Conservation (phyloP, 2,888 invertebrate genomes). For the Scrobipalpa costella region DNA sequence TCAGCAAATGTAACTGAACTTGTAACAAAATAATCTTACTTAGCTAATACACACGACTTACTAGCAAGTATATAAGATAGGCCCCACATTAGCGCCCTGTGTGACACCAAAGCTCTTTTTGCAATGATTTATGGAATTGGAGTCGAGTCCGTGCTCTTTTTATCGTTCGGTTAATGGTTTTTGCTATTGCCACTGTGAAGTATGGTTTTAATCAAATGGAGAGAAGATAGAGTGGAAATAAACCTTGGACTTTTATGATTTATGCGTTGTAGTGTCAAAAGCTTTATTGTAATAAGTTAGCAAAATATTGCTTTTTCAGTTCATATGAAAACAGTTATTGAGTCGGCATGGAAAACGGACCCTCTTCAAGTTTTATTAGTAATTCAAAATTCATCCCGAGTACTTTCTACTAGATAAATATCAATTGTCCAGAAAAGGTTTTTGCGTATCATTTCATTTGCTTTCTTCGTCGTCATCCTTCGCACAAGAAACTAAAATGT, state of each 20-base stretch:
- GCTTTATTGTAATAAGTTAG: neutral
- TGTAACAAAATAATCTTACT: neutral
- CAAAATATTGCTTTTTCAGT: neutral
- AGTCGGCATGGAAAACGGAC: neutral
- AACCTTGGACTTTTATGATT: neutral
- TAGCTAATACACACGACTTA: neutral
- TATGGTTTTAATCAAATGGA: constrained; percentile 15
- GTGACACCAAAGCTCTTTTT: constrained; percentile 13
- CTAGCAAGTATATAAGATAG: neutral
- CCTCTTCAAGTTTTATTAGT: constrained; percentile 8
- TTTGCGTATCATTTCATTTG: constrained; percentile 34
- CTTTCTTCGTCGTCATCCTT: constrained; percentile 42
- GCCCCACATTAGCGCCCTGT: constrained; percentile 15
- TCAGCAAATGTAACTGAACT: no score
- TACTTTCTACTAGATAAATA: constrained; percentile 21
- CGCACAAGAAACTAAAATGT: constrained; percentile 48
- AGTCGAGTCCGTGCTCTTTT: constrained; percentile 9
- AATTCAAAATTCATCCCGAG: constrained; percentile 15
- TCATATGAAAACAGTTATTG: neutral
- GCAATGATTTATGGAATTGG: constrained; percentile 23
- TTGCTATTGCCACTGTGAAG: constrained; percentile 17
- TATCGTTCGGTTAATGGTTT: constrained; percentile 17
- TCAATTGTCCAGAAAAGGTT: constrained; percentile 21
- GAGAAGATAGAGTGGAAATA: constrained; percentile 4
- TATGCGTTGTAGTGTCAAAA: neutral